These are phyloP conservation scores for Callionymus lyra DNA, from an alignment of 2,113 vertebrate species.

Conservation along the genomic window DNA sequence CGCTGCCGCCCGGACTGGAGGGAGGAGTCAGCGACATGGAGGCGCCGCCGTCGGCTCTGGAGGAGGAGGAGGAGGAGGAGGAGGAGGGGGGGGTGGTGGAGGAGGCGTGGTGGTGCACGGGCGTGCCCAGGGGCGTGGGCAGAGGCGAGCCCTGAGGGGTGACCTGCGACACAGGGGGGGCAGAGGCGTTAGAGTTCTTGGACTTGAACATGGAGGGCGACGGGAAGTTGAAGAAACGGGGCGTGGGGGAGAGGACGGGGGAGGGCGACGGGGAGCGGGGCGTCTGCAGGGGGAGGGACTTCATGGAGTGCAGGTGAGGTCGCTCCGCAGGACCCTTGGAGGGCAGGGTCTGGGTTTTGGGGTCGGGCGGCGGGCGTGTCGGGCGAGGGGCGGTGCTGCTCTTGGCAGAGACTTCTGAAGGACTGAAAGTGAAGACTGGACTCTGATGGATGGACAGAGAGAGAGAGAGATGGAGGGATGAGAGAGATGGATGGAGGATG, in stretches of 20 bases:
- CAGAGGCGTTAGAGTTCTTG: conserved; percentile 67
- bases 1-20: conserved; percentile 74
- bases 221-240: conserved; percentile 76
- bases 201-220: conserved; percentile 74
- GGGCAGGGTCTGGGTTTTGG: conserved; percentile 86
- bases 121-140: conserved; percentile 75
- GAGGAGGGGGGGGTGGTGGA: conserved; percentile 70
- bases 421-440: conserved; percentile 86
- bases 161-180: conserved; percentile 72
- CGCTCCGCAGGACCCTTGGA: conserved; percentile 71
- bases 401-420: conserved; percentile 67
- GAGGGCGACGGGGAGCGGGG: conserved; percentile 65
- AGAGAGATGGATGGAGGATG: conserved; percentile 61
- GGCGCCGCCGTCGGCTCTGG: conserved; percentile 64
- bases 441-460: conserved; percentile 69
- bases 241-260: conserved; percentile 67
- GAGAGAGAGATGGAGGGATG: conserved; percentile 41
- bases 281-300: conserved; percentile 73
- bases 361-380: conserved; percentile 62
- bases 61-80: conserved; percentile 67
- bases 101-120: conserved; percentile 69
- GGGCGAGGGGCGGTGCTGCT: conserved; percentile 54
- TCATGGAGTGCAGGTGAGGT: conserved; percentile 76
- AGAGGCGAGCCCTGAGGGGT: conserved; percentile 78
- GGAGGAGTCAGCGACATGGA: conserved; percentile 74